Conservation (phyloP, 1,140 invertebrate genomes). For the Heliconius melpomene region DNA sequence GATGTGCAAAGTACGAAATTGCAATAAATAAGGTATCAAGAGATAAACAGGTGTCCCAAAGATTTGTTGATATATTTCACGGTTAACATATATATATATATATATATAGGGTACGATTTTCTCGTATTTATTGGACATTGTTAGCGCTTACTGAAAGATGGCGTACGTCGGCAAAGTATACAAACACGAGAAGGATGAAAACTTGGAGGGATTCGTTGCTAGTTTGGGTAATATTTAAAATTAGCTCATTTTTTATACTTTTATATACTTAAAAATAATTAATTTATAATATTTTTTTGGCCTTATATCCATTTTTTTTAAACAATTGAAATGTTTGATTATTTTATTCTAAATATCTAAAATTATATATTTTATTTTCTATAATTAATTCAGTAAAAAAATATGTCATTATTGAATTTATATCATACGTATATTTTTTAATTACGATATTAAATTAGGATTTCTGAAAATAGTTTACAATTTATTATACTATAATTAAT, state of each 20-base stretch:
- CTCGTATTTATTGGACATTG: neutral
- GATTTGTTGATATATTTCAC: neutral
- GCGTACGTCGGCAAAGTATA: constrained; percentile 47
- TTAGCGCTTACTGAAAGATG: constrained; percentile 35
- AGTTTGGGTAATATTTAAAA: constrained; percentile 32
- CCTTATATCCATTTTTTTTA: too few species aligned
- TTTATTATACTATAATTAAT: too few species aligned
- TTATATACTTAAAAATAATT: too few species aligned
- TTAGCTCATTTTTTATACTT: neutral
- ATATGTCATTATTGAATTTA: too few species aligned
- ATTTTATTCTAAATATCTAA: too few species aligned
- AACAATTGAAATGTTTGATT: too few species aligned
- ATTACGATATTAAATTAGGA: too few species aligned
- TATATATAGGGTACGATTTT: constrained; percentile 7
- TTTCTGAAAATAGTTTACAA: too few species aligned
- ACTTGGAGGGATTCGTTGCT: constrained; percentile 49
- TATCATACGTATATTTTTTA: too few species aligned
- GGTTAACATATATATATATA: constrained; percentile 24
- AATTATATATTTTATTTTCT: too few species aligned
- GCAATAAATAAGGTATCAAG: constrained; percentile 4
- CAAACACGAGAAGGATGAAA: constrained; percentile 44
- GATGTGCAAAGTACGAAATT: constrained; percentile 16
- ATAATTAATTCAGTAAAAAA: too few species aligned
- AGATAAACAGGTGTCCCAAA: neutral
- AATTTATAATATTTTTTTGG: too few species aligned